Percentiles rank a stretch among this genome's conserved stretches.
These are phyloP conservation scores for Cebus imitator DNA, from an alignment of 2,113 vertebrate species.

Conservation along the genomic window DNA sequence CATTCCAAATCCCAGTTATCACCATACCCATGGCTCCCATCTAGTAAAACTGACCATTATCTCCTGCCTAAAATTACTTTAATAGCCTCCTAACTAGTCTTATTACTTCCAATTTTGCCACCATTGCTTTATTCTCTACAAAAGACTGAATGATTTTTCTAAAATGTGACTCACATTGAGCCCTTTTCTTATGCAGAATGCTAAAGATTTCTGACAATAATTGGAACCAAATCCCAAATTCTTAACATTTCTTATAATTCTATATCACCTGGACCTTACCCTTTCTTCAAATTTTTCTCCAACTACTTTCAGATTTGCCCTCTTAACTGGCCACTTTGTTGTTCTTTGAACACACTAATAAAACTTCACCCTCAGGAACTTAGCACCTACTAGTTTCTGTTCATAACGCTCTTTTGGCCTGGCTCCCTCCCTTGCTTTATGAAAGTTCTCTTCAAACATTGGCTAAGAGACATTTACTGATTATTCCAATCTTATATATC, in stretches of 20 bases:
- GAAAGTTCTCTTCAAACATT: background rate
- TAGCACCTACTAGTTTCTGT: background rate
- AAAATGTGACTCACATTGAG: background rate
- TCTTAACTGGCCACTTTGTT: background rate
- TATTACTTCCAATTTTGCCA: background rate
- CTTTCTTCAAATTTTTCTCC: background rate
- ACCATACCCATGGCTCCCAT: background rate
- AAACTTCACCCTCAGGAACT: background rate
- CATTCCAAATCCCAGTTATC: background rate
- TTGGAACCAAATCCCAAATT: background rate
- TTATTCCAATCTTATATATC: background rate
- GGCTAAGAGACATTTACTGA: background rate
- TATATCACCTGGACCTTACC: background rate
- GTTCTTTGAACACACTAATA: background rate
- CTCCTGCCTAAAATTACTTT: background rate
- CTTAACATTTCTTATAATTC: background rate
- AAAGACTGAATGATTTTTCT: background rate
- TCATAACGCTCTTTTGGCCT: background rate
- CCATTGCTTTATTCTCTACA: background rate
- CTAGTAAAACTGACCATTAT: background rate
- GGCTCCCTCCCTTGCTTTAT: background rate
- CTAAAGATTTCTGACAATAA: background rate
- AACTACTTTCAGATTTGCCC: background rate
- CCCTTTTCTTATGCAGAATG: background rate
- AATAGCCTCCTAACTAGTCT: background rate